Evolutionary conservation across 2,888 invertebrate genomes (phyloP).

Genomic region (Oxytorus armatus): DNA sequence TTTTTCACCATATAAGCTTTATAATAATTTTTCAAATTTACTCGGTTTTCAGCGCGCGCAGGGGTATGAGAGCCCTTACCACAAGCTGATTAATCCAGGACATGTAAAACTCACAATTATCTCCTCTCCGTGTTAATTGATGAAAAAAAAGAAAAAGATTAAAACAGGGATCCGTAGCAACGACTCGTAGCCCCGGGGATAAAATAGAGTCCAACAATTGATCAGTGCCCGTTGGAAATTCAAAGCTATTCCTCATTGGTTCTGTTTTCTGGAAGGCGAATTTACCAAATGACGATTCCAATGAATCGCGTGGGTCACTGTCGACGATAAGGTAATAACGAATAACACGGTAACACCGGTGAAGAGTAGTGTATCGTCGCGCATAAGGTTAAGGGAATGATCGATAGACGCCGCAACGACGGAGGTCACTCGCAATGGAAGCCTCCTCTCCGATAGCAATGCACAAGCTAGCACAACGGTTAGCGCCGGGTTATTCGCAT

Average conservation of each 20-base stretch:
- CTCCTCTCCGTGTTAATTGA: not conserved
- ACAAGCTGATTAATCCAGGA: too few relatives aligned
- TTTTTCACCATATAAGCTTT: too few relatives aligned
- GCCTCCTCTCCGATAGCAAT: conserved; percentile 50
- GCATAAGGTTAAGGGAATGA: conserved; percentile 69
- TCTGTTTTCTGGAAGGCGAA: not conserved
- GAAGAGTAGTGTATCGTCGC: conserved; percentile 60
- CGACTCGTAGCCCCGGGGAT: not conserved
- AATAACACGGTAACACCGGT: conserved; percentile 39
- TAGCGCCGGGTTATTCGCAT: conserved; percentile 45
- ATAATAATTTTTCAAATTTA: too few relatives aligned
- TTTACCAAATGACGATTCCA: not conserved
- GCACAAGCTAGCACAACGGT: conserved; percentile 28
- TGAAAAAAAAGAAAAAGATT: not conserved
- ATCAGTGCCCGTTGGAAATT: not conserved
- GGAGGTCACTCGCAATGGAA: conserved; percentile 70
- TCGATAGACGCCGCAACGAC: conserved; percentile 72
- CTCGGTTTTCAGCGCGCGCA: too few relatives aligned
- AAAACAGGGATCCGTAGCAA: not conserved
- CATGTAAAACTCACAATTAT: not conserved
- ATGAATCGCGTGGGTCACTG: conserved; percentile 2
- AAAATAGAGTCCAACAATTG: not conserved
- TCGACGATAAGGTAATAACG: conserved; percentile 12
- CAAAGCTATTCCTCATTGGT: not conserved
- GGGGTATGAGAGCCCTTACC: not conserved